These are phyloP conservation scores for Arge pagana DNA, from an alignment of 2,888 invertebrate genomes.

Conservation along the genomic window DNA sequence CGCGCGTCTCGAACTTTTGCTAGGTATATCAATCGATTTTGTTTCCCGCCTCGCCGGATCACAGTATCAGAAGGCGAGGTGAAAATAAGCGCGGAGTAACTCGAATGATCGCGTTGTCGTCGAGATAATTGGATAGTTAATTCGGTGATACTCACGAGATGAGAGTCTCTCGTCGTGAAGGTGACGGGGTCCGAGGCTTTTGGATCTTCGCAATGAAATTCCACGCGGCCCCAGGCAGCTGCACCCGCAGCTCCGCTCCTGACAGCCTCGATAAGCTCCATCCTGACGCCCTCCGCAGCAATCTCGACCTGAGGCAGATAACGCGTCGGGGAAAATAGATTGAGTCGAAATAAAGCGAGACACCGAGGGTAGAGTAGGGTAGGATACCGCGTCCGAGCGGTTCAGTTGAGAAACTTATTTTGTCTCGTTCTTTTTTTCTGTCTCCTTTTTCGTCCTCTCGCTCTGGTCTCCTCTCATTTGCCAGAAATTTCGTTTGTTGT, in stretches of 20 bases:
- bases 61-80: slow-evolving; percentile 1
- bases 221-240: slow-evolving; percentile 71
- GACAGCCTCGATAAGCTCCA: slow-evolving; percentile 89
- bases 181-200: slow-evolving; percentile 89
- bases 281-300: slow-evolving; percentile 82
- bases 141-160: slow-evolving; percentile 71
- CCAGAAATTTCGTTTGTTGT: too few species aligned
- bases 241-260: slow-evolving; percentile 73
- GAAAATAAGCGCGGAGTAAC: slow-evolving; percentile 16
- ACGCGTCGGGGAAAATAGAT: neutral
- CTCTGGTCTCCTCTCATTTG: too few species aligned
- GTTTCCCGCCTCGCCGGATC: neutral
- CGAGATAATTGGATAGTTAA: neutral
- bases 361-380: too few species aligned
- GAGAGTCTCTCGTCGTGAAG: slow-evolving; percentile 88
- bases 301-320: slow-evolving; percentile 78
- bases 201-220: slow-evolving; percentile 84
- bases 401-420: too few species aligned
- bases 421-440: too few species aligned
- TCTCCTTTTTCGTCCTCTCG: too few species aligned
- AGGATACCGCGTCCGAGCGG: too few species aligned
- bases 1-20: too few species aligned
- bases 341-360: neutral
- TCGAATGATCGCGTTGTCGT: too few species aligned
- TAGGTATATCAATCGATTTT: too few species aligned